Base-by-base conservation (phyloP, 2,797 vertebrate genomes). In the Peromyscus attwateri region DNA sequence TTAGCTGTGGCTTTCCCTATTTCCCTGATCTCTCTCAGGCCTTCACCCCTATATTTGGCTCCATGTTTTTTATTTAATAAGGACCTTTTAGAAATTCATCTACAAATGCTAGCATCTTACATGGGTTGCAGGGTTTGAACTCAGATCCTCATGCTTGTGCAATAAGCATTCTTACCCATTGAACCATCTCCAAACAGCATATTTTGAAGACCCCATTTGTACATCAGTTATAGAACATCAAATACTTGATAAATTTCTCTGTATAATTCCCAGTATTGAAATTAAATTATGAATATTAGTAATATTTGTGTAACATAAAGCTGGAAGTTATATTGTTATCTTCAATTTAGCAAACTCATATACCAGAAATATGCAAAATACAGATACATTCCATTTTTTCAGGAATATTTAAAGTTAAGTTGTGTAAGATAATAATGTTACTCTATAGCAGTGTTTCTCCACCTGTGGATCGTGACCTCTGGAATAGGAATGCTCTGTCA, bases 351-450 rank as follows among this genome's bases (percentile, higher is more conserved):
- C 8, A 37, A 9, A 62, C 31, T 92, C 16, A 71, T 89, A 57
- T 81, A 73, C 55, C 8, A 82, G 17, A 92, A 34, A 90, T n/a
- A 94, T 96, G 49, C 3, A 93, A 94, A 90, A 68, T 27, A 90
- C 14, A 34, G 95, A 89, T 12, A 21, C 3, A 84, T 55, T 77
- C 27, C 0, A 40, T 91, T 95, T 89, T 31, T 73, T 94, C 68
- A 89, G 94, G 55, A 85, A 60, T 43, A 57, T 71, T 76, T 12
- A 76, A 31, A 77, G 29, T 80, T 87, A 94, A 96, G 76, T 83
- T 97, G 52, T 82, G 66, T 27, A 87, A 6, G 17, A 89, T 71
- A 77, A 68, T 46, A 80, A 66, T 89, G 94, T 92, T 92, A 89
- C 2, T 93, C 23, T 85, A 37, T 34, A 46, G 17, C 43, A 12